Evolutionary conservation across 1,140 invertebrate species (phyloP), one percentile per base, ranked within the genome.

Genomic region (Potamilus streckersoni): DNA sequence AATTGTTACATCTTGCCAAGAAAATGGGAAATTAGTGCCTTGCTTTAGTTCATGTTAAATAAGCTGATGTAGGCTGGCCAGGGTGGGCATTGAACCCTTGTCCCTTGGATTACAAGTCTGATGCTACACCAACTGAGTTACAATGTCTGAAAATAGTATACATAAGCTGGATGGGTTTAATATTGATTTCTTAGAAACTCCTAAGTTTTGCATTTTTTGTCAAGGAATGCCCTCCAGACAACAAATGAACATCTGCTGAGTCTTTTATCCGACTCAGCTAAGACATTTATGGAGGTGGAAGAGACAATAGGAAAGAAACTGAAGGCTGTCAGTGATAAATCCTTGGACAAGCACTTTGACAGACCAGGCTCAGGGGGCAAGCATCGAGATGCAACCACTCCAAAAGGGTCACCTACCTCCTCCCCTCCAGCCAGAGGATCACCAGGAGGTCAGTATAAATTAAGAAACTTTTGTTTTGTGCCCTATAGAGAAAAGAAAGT

Each of bases 221-320:
- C 63, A 69, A 88, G 87, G 68, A 82, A 87, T 55, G 74, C 75
- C 15, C 69, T 86, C 12, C 82, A 84, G 67, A 75, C 74, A 56
- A 84, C 85, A 55, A 89, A 89, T 76, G 84, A 88, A 58, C 83
- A 83, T 55, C 73, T 89, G 16, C 79, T 89, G n/a, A 80, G 82
- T 17, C 71, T 87, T 19, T 73, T 89, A 64, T 88, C 87, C 0
- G 83, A 87, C 69, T 73, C 85, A 11, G 85, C 88, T 8, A 84
- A 86, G 73, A 86, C 82, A 1, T 86, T 83, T 68, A 80, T 89
- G 74, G 75, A 73, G 55, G 85, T 85, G 17, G 87, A 87, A 31
- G 86, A 89, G 31, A 77, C 71, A 14, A 88, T 89, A 64, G 84
- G 81, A 66, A 82, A 81, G 38, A 83, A 81, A 55, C 79, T 76